Evolutionary conservation across 2,113 vertebrate genomes (phyloP).

Genomic region (Albula glossodonta): DNA sequence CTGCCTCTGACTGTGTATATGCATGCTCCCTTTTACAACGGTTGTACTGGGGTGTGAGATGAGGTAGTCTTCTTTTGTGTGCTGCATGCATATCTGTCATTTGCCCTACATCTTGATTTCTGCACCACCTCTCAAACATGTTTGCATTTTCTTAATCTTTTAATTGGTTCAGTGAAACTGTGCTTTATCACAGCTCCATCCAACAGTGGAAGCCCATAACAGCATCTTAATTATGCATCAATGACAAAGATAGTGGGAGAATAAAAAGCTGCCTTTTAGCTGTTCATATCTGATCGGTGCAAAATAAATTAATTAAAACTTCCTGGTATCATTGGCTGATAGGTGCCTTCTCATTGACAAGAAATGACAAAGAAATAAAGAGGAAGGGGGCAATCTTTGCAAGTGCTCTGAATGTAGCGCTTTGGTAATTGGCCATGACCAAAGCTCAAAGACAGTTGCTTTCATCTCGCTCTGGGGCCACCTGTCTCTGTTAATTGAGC

Average conservation of each 20-base stretch:
- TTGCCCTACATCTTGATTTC: neutral
- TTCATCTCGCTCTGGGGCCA: neutral
- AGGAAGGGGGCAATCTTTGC: neutral
- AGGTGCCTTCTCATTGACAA: neutral
- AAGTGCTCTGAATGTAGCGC: neutral
- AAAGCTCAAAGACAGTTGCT: neutral
- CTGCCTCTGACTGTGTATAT: neutral
- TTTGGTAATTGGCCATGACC: slow-evolving; percentile 15
- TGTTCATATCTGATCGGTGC: neutral
- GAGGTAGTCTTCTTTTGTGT: neutral
- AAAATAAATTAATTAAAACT: slow-evolving; percentile 5
- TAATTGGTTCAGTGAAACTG: neutral
- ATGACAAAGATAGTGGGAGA: neutral
- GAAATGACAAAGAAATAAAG: neutral
- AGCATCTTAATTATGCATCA: neutral
- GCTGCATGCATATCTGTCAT: neutral
- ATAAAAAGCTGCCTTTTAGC: too few relatives aligned
- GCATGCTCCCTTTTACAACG: too few relatives aligned
- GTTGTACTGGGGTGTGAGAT: neutral
- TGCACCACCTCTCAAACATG: neutral
- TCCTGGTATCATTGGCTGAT: neutral
- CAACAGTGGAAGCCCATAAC: neutral
- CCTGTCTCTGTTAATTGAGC: neutral
- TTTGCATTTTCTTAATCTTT: neutral
- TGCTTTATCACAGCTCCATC: neutral